phyloP scores from a whole-genome alignment of 1,140 invertebrate genomes.

The Chironomus striatipennis region DNA sequence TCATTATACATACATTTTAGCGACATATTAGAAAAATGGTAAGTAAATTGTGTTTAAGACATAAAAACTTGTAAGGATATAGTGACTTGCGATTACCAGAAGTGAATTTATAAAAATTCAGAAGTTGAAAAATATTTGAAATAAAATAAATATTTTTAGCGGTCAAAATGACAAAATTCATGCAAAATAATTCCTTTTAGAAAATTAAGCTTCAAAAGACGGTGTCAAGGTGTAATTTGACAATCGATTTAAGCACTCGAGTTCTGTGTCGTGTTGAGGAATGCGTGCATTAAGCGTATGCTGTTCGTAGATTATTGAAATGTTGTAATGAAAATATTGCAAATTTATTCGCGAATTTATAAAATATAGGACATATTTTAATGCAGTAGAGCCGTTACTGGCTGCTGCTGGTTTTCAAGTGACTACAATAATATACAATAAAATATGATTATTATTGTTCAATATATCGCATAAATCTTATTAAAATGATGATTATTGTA shows the following conservation, averaged over 20 bases:
- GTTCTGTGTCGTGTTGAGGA: background rate
- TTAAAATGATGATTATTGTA: background rate
- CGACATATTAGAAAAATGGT: too few species aligned
- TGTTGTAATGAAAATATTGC: background rate
- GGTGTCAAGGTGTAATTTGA: constrained; percentile 18
- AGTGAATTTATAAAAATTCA: too few species aligned
- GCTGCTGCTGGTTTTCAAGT: background rate
- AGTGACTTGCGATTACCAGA: too few species aligned
- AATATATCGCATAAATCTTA: background rate
- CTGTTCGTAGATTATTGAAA: background rate
- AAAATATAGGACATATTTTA: background rate
- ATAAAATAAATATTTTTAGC: too few species aligned
- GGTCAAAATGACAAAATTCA: background rate
- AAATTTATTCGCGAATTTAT: constrained; percentile 14
- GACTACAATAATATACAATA: background rate
- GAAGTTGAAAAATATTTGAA: too few species aligned
- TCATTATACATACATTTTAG: too few species aligned
- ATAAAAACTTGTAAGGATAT: too few species aligned
- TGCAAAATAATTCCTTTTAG: background rate
- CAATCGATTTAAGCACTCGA: background rate
- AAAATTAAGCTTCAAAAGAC: background rate
- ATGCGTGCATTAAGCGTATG: background rate
- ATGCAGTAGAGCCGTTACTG: background rate
- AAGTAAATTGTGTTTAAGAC: too few species aligned
- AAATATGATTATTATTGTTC: background rate